phyloP scores from a whole-genome alignment of 2,888 invertebrate genomes.

The Nomada goodeniana region DNA sequence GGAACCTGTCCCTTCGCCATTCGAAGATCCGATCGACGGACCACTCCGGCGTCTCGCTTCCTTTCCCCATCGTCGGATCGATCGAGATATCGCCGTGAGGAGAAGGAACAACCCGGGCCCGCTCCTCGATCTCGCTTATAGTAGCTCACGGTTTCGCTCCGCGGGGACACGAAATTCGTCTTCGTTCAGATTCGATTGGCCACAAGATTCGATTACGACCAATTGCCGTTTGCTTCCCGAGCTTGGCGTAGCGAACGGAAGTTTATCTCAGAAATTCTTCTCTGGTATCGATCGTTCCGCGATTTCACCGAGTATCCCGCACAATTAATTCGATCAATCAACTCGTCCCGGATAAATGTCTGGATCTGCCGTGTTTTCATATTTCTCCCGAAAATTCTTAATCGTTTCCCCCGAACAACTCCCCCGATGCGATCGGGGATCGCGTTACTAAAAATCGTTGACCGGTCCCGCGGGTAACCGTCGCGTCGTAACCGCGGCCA shows the following conservation, averaged over 20 bases:
- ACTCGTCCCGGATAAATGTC: too few species aligned
- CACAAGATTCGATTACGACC: conserved; percentile 24
- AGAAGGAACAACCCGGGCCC: conserved; percentile 12
- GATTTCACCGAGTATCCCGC: too few species aligned
- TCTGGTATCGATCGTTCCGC: too few species aligned
- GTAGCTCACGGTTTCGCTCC: conserved; percentile 17
- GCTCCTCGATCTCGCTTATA: conserved; percentile 1
- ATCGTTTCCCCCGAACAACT: too few species aligned
- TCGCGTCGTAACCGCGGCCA: too few species aligned
- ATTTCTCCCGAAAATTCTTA: too few species aligned
- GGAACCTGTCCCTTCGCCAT: conserved; percentile 62
- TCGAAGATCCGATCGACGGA: conserved; percentile 69
- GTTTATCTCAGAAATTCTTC: background rate
- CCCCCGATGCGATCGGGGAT: background rate
- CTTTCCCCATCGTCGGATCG: conserved; percentile 55
- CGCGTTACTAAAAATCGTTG: background rate
- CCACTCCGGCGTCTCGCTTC: conserved; percentile 42
- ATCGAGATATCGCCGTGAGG: conserved; percentile 66
- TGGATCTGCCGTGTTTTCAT: too few species aligned
- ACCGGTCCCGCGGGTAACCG: too few species aligned
- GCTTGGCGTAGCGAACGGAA: background rate
- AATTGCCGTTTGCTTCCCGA: conserved; percentile 26
- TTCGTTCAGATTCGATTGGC: conserved; percentile 22
- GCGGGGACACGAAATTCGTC: conserved; percentile 37
- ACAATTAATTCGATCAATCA: too few species aligned